Base-by-base conservation (phyloP, 1,140 invertebrate species). In the Drosophila chauvacae region DNA sequence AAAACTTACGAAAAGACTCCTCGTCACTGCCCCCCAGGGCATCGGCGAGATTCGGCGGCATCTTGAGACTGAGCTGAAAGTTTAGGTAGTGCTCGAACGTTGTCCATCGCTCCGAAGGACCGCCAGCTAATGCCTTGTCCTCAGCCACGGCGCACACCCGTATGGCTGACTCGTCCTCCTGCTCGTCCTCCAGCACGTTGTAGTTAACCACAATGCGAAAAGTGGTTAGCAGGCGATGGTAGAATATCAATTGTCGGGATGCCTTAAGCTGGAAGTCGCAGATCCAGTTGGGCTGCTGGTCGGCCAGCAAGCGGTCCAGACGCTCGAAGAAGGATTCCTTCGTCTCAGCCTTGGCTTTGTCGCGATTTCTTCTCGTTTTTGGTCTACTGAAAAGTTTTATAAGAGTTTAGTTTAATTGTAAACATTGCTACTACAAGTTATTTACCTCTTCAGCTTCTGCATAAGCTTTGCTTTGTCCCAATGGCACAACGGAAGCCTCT, bases 31-130 rank as follows among this genome's bases (percentile, higher is more conserved):
- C 74, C 16, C 69, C 84, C 1, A 88, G 39, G 4, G 55, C 41
- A 18, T 68, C 47, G 2, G 18, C n/a, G 4, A 78, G 62, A 41
- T 81, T 90, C 1, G 70, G 2, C 3, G 84, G 84, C 18, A 88
- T 28, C 42, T 69, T 77, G 13, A 88, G 80, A 16, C 62, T 59
- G 11, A 88, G 45, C 37, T 88, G 85, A n/a, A 81, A 88, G 50
- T 90, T 47, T 16, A 80, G 37, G 10, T 80, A 47, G 42, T 88
- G 62, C 4, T 77, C 73, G 20, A 47, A 57, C 6, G 39, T 28
- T 6, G 30, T 53, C 73, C 64, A 80, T 1, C 45, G 14, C 7
- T 77, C 16, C 14, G 33, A 11, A 2, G 42, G 28, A 28, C 37
- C 11, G 11, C 51, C 30, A 23, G 23, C 7, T 14, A 39, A 51